Base-by-base conservation (phyloP, 1,140 invertebrate species). In the Zaprionus ornatus region DNA sequence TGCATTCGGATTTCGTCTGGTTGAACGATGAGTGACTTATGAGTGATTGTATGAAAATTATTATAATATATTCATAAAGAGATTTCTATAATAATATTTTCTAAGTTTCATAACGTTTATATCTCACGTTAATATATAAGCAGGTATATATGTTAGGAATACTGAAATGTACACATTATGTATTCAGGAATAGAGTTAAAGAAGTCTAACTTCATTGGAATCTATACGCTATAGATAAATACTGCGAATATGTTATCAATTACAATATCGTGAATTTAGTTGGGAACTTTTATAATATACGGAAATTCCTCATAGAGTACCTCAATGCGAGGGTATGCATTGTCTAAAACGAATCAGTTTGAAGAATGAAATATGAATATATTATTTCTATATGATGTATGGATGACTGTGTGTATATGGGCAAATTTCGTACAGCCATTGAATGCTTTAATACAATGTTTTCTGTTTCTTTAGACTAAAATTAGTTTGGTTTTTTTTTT, bases 401-500 rank as follows among this genome's bases (percentile, higher is more conserved):
- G 52, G 37, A 62, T 79, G 65, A 57, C 60, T 71, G 57, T 50
- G 42, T 63, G 50, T 82, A 61, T 37, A 62, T 77, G 65, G 52
- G 29, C 32, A 61, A 45, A 66, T 56, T 69, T 73, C 42, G 32
- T 59, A 67, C 55, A 67, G 50, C 19, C 62, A 67, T 54, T 55
- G 65, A 62, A 71, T 62, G 45, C 37, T 68, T 57, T 45, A 21
- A 17, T 40, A 40, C 19, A 62, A 62, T 50, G 25, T 32, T 66
- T 56, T 55, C 42, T 54, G 15, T 40, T 52, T 50, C 63, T 59
- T 70, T 45, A 40, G n/a, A 66, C 79, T 67, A 64, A 67, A 45
- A 52, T 79, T 74, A 75, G 77, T 67, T 48, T 68, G 21, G 17
- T 59, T 64, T 62, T 55, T 61, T 52, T 35, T 76, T 57, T 60